phyloP scores from a whole-genome alignment of 2,113 vertebrate species.

The Pedetes capensis region DNA sequence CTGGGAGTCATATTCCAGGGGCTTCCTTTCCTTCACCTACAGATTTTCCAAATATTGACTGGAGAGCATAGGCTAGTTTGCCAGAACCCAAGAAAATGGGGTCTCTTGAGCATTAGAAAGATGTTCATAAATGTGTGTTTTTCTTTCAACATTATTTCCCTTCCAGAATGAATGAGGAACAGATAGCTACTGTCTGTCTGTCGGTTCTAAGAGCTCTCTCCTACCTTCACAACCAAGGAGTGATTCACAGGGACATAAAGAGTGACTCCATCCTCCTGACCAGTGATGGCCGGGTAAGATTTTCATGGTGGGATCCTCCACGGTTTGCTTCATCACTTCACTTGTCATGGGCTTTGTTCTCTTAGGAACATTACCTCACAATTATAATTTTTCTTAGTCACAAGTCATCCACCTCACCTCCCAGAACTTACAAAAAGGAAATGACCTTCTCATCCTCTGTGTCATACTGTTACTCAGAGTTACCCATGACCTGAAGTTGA shows the following conservation, averaged over 20 bases:
- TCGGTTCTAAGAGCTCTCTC: conserved; percentile 95
- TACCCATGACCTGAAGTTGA: conserved; percentile 21
- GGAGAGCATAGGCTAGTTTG: neutral
- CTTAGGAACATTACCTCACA: neutral
- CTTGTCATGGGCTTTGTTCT: neutral
- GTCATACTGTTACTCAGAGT: conserved; percentile 66
- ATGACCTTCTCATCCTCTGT: conserved; percentile 32
- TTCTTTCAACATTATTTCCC: conserved; percentile 38
- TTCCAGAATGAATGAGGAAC: conserved; percentile 98
- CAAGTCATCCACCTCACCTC: neutral
- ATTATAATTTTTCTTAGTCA: conserved; percentile 31
- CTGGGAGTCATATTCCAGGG: neutral
- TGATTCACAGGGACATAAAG: conserved; percentile 99
- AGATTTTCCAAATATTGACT: neutral
- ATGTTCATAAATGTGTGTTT: conserved; percentile 41
- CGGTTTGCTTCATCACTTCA: neutral
- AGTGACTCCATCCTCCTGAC: conserved; percentile 99
- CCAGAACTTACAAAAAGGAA: conserved; percentile 45
- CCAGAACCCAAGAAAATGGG: neutral
- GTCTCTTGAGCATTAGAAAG: neutral
- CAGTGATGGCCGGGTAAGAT: conserved; percentile 94
- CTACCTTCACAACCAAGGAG: conserved; percentile 97
- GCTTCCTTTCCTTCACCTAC: neutral
- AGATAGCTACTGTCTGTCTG: conserved; percentile 97
- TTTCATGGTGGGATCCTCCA: neutral